Evolutionary conservation across 2,888 invertebrate genomes (phyloP), one percentile per base, ranked within the genome.

Genomic region (Agrotis segetum): DNA sequence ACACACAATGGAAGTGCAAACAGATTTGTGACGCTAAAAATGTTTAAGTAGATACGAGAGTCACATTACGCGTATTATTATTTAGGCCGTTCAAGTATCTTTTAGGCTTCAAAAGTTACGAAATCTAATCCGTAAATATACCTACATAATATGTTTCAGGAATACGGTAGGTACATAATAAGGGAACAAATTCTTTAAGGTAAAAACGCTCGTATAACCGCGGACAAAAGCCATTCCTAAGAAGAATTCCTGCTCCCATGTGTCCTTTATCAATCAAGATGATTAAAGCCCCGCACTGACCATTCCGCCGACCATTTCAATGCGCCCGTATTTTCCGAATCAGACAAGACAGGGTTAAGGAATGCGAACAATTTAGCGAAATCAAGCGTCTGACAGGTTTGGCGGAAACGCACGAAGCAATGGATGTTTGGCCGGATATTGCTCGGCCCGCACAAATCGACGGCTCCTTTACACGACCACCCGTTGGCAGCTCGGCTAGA

Each of bases 361-460:
- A 85, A 80, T 82, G 77, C 67, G 73, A 73, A 85, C 81, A 82
- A 86, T 88, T 87, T 86, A 85, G 82, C 72, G 83, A 86, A 87
- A 88, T 89, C 88, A 86, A 88, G 84, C 89, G 85, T 85, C 87
- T 80, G 87, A 83, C 84, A 85, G 87, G 84, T 82, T 74, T 78
- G 77, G 84, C 89, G 90, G 90, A 88, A 91, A 88, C 88, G 85
- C 88, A 89, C 90, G 88, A 89, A 85, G 79, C 77, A 85, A 81
- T 81, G 83, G 84, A 74, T 87, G 87, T 87, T 88, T 87, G 86
- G 70, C 92, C 92, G 93, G 93, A 93, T 93, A 94, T 93, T 93
- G 90, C 89, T 84, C 73, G 84, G 84, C 85, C 87, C 87, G 77
- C 84, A 80, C 81, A 84, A 86, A 85, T 85, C 86, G 84, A 87